These are phyloP conservation scores for Guaruba guarouba DNA, from an alignment of 2,113 vertebrate species.

Conservation along the genomic window DNA sequence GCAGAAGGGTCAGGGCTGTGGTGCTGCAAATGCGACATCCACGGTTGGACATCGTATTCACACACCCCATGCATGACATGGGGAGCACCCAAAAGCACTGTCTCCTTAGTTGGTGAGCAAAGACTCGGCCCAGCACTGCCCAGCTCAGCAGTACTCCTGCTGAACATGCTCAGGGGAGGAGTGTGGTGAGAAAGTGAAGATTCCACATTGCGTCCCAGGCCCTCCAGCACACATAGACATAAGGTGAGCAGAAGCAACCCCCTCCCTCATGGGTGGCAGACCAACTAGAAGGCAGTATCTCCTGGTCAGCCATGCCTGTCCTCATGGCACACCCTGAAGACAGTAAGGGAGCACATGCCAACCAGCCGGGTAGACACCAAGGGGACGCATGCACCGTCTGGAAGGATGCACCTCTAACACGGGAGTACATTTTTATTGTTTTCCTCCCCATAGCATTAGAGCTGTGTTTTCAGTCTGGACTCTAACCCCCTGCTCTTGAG, in stretches of 20 bases:
- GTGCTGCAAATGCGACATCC: background rate
- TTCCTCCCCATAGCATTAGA: background rate
- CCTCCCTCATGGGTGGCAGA: background rate
- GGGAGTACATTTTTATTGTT: background rate
- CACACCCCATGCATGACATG: accelerated
- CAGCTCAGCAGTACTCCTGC: background rate
- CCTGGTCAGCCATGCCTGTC: background rate
- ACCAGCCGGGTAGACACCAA: background rate
- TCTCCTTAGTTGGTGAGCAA: background rate
- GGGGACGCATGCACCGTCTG: accelerated
- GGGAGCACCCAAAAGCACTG: too few species aligned
- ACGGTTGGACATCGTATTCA: accelerated
- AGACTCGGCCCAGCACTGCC: background rate
- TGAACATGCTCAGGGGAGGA: background rate
- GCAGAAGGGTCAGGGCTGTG: accelerated
- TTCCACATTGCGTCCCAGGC: background rate
- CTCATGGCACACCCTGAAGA: background rate
- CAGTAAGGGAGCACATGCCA: background rate
- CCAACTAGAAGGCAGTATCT: background rate
- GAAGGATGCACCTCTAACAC: background rate
- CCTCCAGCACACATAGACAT: background rate
- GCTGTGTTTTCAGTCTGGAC: background rate
- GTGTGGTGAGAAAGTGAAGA: accelerated
- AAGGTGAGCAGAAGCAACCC: background rate
- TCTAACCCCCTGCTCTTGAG: background rate